phyloP scores from a whole-genome alignment of 2,888 invertebrate genomes.

The Vandiemenella viatica region DNA sequence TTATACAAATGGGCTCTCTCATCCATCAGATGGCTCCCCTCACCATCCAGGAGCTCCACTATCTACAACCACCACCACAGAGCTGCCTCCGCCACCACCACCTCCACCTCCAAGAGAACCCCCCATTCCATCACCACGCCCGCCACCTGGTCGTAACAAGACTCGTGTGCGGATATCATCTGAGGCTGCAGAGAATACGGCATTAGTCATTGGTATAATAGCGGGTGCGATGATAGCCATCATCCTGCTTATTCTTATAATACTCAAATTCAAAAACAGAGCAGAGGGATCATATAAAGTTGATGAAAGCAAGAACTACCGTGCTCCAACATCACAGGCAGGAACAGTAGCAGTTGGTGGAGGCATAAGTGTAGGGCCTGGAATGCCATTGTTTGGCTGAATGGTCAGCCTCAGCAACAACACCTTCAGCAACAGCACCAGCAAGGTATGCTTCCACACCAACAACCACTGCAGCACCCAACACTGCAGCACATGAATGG shows the following conservation, averaged over 20 bases:
- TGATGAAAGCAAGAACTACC: constrained; percentile 66
- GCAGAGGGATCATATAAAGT: constrained; percentile 87
- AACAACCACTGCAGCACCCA: constrained; percentile 27
- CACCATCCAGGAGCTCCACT: constrained; percentile 20
- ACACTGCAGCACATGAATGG: constrained; percentile 22
- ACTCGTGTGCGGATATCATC: constrained; percentile 37
- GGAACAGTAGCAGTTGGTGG: constrained; percentile 38
- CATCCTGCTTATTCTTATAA: constrained; percentile 75
- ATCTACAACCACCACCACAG: constrained; percentile 21
- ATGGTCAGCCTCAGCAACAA: constrained; percentile 26
- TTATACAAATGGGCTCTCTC: constrained; percentile 4
- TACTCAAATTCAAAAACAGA: constrained; percentile 71
- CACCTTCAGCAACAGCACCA: constrained; percentile 32
- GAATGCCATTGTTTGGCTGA: constrained; percentile 51
- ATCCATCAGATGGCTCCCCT: constrained; percentile 13
- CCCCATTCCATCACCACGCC: constrained; percentile 23
- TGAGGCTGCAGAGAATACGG: constrained; percentile 56
- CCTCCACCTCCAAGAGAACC: constrained; percentile 24
- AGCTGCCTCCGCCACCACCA: constrained; percentile 18
- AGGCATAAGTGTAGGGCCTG: constrained; percentile 71
- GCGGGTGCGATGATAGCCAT: constrained; percentile 83
- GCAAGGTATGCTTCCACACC: too few species aligned
- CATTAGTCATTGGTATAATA: constrained; percentile 74
- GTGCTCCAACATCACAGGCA: constrained; percentile 19
- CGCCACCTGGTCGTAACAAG: constrained; percentile 24